Evolutionary conservation across 2,113 vertebrate genomes (phyloP).

Genomic region (Formicarius rufipectus): DNA sequence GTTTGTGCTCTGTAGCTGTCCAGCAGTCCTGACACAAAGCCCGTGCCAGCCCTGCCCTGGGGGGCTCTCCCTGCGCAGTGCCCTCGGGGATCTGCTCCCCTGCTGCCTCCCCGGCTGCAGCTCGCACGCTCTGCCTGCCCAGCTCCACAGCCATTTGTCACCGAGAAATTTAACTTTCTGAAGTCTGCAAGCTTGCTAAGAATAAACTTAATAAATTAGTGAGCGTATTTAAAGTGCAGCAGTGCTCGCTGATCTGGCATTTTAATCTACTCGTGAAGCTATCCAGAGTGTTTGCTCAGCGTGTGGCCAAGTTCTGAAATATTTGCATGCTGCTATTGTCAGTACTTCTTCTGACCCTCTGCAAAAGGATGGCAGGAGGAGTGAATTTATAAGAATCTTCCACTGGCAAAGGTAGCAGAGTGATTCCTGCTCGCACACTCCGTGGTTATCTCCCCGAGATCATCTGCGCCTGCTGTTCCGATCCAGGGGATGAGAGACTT

Average conservation of each 20-base stretch:
- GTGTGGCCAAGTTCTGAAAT: slow-evolving; percentile 73
- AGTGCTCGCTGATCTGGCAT: slow-evolving; percentile 58
- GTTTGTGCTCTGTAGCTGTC: neutral
- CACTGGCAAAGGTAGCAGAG: slow-evolving; percentile 50
- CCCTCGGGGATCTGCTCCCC: neutral
- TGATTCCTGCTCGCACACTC: slow-evolving; percentile 23
- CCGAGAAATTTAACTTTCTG: slow-evolving; percentile 67
- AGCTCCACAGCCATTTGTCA: slow-evolving; percentile 35
- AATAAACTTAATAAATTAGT: slow-evolving; percentile 71
- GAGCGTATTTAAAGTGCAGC: slow-evolving; percentile 62
- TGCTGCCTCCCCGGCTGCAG: neutral
- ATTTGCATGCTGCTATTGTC: slow-evolving; percentile 72
- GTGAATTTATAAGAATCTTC: slow-evolving; percentile 72
- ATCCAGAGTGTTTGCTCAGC: slow-evolving; percentile 74
- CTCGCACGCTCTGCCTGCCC: neutral
- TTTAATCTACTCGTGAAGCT: slow-evolving; percentile 70
- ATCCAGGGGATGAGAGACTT: neutral
- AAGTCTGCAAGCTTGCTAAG: slow-evolving; percentile 64
- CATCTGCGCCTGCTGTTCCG: slow-evolving; percentile 13
- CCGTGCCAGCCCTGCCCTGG: neutral
- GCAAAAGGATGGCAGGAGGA: slow-evolving; percentile 62
- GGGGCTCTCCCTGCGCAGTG: neutral
- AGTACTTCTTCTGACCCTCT: slow-evolving; percentile 69
- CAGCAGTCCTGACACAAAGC: neutral
- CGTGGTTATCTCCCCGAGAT: slow-evolving; percentile 53